These are phyloP conservation scores for Anseranas semipalmata DNA, from an alignment of 2,113 vertebrate species.

Conservation along the genomic window DNA sequence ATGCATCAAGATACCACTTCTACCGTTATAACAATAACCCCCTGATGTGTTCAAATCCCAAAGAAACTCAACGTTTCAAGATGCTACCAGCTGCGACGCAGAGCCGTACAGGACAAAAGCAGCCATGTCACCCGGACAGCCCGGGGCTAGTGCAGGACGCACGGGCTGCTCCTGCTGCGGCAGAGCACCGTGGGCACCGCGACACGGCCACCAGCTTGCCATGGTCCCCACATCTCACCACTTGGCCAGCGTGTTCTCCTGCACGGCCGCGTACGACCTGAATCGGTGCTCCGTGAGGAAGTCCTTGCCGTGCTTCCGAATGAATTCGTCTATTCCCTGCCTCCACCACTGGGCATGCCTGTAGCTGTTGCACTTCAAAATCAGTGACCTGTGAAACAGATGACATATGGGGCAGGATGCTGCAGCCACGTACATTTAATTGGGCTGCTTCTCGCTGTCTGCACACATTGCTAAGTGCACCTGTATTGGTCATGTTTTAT, in stretches of 20 bases:
- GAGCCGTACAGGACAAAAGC: neutral
- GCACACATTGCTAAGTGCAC: rapidly evolving
- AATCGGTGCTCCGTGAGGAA: slow-evolving; percentile 93
- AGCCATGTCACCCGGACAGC: neutral
- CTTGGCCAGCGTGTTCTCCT: slow-evolving; percentile 85
- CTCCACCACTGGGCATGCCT: slow-evolving; percentile 97
- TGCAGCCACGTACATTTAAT: neutral
- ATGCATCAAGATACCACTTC: neutral
- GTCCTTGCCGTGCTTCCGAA: slow-evolving; percentile 84
- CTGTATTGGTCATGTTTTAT: neutral
- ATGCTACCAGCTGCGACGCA: rapidly evolving
- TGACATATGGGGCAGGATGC: rapidly evolving
- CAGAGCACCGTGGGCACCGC: rapidly evolving
- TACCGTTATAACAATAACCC: neutral
- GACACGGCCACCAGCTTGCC: rapidly evolving
- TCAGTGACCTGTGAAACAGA: slow-evolving; percentile 82
- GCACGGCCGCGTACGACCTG: slow-evolving; percentile 87
- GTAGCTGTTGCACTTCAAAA: slow-evolving; percentile 94
- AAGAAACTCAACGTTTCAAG: rapidly evolving
- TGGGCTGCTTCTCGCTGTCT: neutral
- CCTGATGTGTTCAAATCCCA: rapidly evolving
- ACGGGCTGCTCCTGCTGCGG: neutral
- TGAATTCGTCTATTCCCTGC: slow-evolving; percentile 89
- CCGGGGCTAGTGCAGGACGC: rapidly evolving
- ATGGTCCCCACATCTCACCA: slow-evolving; percentile 78